These are phyloP conservation scores for Augochlora pura DNA, from an alignment of 1,140 invertebrate species.

Conservation along the genomic window DNA sequence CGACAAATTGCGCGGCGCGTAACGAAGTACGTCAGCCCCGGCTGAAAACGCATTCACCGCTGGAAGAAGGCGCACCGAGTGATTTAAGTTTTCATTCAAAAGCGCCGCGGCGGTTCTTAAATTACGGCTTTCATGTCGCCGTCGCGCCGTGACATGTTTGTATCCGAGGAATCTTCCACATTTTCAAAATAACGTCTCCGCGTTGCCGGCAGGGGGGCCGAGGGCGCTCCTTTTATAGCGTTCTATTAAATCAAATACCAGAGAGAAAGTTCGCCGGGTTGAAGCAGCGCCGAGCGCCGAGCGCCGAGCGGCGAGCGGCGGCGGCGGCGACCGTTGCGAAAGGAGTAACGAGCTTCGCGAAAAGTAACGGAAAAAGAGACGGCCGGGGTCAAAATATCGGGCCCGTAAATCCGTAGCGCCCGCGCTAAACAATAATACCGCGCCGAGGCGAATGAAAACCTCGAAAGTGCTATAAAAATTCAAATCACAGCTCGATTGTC, in stretches of 20 bases:
- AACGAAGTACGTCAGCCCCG: constrained; percentile 17
- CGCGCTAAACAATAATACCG: too few relatives aligned
- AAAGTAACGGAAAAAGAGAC: too few relatives aligned
- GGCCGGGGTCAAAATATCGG: too few relatives aligned
- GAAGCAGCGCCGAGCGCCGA: constrained; percentile 20
- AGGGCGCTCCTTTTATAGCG: constrained; percentile 28
- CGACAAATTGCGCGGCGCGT: constrained; percentile 52
- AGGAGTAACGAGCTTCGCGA: not conserved
- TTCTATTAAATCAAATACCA: constrained; percentile 47
- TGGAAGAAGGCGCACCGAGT: constrained; percentile 35
- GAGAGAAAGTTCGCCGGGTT: not conserved
- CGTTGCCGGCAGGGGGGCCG: not conserved
- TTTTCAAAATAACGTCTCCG: constrained; percentile 48
- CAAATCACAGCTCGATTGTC: too few relatives aligned
- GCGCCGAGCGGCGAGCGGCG: constrained; percentile 8
- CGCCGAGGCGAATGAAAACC: too few relatives aligned
- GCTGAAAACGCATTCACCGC: constrained; percentile 47
- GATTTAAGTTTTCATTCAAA: constrained; percentile 60
- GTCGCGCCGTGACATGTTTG: constrained; percentile 54
- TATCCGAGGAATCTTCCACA: constrained; percentile 51
- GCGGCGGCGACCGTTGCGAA: not conserved
- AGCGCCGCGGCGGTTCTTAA: constrained; percentile 54
- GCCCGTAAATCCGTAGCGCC: too few relatives aligned
- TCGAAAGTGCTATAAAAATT: too few relatives aligned
- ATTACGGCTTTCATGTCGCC: constrained; percentile 57